Evolutionary conservation across 2,797 vertebrate species (phyloP), one percentile per base, ranked within the genome.

Genomic region (Fratercula arctica): DNA sequence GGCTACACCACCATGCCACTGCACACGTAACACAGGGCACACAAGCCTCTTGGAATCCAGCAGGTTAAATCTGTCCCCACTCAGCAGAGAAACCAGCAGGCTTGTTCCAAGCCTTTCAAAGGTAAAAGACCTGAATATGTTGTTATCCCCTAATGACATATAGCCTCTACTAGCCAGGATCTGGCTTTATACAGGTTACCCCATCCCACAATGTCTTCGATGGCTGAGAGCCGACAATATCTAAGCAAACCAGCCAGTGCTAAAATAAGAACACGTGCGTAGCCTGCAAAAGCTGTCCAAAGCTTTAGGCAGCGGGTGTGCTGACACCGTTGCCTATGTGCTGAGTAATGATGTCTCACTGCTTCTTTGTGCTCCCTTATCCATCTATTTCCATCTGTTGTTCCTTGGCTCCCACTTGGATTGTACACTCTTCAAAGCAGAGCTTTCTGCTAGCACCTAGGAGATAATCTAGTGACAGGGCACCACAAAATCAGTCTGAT

Each of bases 291-390:
- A 91, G 63, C 87, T 89, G 93, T 83, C 89, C 81, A 63, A 91
- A 80, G 57, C 4, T 0, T 67, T 33, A 94, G 84, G 85, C 93
- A 96, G 90, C 90, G 96, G 90, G 87, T 85, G 68, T 21, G 87
- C 75, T 89, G 85, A 94, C 95, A 96, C 68, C 0, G 0, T 77
- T 74, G 92, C 72, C 82, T 64, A 11, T 85, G 68, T 93, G 95
- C 95, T 95, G 94, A 96, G 84, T 93, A 96, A 96, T 19, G 68
- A 51, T 68, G 37, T 87, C 89, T 83, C 95, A 68, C 84, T 87
- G 24, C 50, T 76, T 67, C 81, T 72, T 87, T 91, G 68, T 74
- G 60, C 90, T 83, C 64, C 53, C 64, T 80, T 67, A 85, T 45
- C 78, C 91, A 50, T 59, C 75, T 81, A 72, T 53, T 94, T 54